Evolutionary conservation across 2,113 vertebrate genomes (phyloP).

Genomic region (Platycercus adscitus): DNA sequence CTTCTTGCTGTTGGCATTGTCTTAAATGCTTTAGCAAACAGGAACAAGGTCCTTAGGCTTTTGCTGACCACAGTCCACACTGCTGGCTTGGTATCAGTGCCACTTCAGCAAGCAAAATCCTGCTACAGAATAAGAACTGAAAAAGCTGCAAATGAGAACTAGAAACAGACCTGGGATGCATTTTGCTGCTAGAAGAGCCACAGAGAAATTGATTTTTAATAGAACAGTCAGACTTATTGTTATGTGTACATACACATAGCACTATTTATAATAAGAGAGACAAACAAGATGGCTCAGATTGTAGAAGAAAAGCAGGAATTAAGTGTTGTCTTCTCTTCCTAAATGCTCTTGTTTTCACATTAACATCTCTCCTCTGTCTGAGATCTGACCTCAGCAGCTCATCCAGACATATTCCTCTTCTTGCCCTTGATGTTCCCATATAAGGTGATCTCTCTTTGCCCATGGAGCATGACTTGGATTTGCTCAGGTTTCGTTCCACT

Average conservation of each 20-base stretch:
- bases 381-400: slow-evolving; percentile 30
- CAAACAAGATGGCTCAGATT: background rate
- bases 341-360: slow-evolving; percentile 1
- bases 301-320: background rate
- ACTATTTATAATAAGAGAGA: background rate
- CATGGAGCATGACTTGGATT: background rate
- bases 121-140: background rate
- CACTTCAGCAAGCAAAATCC: background rate
- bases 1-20: background rate
- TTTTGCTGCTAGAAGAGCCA: background rate
- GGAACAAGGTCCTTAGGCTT: background rate
- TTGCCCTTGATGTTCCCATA: slow-evolving; percentile 47
- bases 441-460: slow-evolving; percentile 47
- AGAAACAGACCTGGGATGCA: background rate
- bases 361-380: slow-evolving; percentile 26
- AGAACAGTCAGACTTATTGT: background rate
- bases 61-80: background rate
- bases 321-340: background rate
- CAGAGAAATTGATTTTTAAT: background rate
- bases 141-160: background rate
- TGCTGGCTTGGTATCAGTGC: background rate
- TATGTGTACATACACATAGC: background rate
- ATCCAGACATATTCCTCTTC: background rate
- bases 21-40: background rate
- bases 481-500: slow-evolving; percentile 41